Base-by-base conservation (phyloP, 2,113 vertebrate genomes). In the Strix aluco region DNA sequence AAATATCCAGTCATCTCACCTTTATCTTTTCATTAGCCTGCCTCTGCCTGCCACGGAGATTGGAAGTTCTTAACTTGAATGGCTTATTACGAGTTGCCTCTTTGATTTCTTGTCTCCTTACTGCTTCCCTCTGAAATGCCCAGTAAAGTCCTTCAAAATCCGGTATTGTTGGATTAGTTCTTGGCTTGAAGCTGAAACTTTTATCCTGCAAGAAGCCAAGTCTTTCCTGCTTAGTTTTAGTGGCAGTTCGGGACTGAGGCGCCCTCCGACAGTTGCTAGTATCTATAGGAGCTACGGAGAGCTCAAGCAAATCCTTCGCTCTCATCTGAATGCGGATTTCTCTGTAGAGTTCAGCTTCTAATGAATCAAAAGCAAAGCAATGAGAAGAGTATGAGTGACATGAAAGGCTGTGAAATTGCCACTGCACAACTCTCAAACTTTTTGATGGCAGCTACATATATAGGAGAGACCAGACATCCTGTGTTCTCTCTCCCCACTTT, bases 11-110 rank as follows among this genome's bases (percentile, higher is more conserved):
- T 32, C 46, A 46, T 91, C 90, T 96, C 88, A 91, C 96, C 95
- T 96, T 93, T 95, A 49, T 95, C 86, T 94, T 57, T 66, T 86
- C 98, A 57, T 52, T 94, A 86, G 95, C 62, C 34, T 93, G 93
- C 61, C 93, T 97, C 79, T 91, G 97, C 82, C 97, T 97, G 59
- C 71, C 86, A 54, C 44, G 94, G 63, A 98, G 97, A 80, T 92
- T 97, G 59, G 99, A 98, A 3, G 99, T 99, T 95, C 98, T 98
- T 58, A 99, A 97, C 85, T 95, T 83, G 97, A 99, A 99, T 18
- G 99, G 99, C 77, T 99, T 98, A 98, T 96, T 99, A 82, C 42
- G 98, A 21, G 98, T 99, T 49, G 92, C 88, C 59, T 99, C 98
- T 96, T 95, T 97, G 65, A 82, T 96, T 91, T 98, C 98, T 58